Percentiles rank a stretch among this genome's conserved stretches.
Conservation (phyloP, 2,888 invertebrate genomes). For the Tetranychus truncatus region DNA sequence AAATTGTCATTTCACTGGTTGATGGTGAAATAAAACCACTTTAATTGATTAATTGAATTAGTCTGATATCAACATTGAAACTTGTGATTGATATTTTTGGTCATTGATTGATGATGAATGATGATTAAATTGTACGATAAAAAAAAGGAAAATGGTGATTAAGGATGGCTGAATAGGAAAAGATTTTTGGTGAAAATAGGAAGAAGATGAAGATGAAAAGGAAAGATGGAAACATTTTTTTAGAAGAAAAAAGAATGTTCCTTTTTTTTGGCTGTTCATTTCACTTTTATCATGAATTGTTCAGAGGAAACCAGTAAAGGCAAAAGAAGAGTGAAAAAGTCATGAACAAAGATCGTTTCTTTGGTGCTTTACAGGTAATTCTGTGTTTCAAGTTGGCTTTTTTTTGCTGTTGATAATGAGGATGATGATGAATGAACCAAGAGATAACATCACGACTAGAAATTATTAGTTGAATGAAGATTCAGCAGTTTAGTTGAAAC, state of each 20-base stretch:
- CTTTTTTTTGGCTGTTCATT: not conserved
- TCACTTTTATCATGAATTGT: not conserved
- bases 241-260: not conserved
- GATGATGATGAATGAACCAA: not conserved
- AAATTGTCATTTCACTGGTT: too few species aligned
- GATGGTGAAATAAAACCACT: too few species aligned
- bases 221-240: constrained; percentile 6
- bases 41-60: not conserved
- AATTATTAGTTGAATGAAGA: not conserved
- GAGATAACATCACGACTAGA: not conserved
- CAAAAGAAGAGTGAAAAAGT: not conserved
- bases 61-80: not conserved
- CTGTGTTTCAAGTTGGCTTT: too few species aligned
- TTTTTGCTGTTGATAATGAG: not conserved
- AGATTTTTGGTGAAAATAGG: not conserved
- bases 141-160: not conserved
- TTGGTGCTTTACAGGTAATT: not conserved
- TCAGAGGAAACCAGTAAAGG: not conserved
- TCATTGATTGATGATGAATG: not conserved
- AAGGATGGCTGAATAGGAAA: not conserved
- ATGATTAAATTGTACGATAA: not conserved
- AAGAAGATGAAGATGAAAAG: constrained; percentile 4
- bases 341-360: not conserved
- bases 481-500: not conserved
- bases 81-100: not conserved